Conservation (phyloP, 2,113 vertebrate genomes). For the Clinocottus analis region DNA sequence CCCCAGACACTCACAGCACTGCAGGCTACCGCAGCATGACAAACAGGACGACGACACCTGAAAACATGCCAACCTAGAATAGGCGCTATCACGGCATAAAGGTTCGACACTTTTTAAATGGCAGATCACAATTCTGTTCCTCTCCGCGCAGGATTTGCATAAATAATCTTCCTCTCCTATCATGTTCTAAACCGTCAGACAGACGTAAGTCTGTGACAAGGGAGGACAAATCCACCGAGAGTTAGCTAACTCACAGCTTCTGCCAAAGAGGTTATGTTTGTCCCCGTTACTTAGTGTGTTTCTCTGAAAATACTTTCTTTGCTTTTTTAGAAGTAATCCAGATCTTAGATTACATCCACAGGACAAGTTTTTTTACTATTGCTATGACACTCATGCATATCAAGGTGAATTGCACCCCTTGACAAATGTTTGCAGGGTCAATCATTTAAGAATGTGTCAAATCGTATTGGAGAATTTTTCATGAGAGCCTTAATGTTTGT, state of each 20-base stretch:
- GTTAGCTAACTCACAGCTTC: conserved; percentile 20
- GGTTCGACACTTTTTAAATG: conserved; percentile 35
- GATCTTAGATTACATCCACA: background rate
- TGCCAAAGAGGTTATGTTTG: conserved; percentile 24
- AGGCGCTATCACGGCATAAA: conserved; percentile 11
- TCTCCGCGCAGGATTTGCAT: conserved; percentile 45
- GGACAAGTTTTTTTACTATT: background rate
- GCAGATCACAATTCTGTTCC: conserved; percentile 33
- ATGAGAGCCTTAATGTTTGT: background rate
- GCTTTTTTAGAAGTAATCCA: conserved; percentile 11
- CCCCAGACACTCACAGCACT: conserved; percentile 72
- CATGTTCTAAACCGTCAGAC: conserved; percentile 43
- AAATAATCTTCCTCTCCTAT: conserved; percentile 50
- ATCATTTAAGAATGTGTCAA: background rate
- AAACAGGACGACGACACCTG: conserved; percentile 71
- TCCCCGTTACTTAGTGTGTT: conserved; percentile 1
- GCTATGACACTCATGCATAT: background rate
- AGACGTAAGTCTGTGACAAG: conserved; percentile 40
- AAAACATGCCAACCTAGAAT: conserved; percentile 62
- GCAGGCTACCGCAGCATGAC: conserved; percentile 70
- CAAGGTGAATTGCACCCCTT: background rate
- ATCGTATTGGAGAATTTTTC: background rate
- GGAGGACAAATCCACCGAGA: conserved; percentile 35
- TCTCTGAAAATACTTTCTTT: background rate
- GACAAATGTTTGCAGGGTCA: background rate